phyloP scores from a whole-genome alignment of 2,797 vertebrate species.

The Clamator glandarius region DNA sequence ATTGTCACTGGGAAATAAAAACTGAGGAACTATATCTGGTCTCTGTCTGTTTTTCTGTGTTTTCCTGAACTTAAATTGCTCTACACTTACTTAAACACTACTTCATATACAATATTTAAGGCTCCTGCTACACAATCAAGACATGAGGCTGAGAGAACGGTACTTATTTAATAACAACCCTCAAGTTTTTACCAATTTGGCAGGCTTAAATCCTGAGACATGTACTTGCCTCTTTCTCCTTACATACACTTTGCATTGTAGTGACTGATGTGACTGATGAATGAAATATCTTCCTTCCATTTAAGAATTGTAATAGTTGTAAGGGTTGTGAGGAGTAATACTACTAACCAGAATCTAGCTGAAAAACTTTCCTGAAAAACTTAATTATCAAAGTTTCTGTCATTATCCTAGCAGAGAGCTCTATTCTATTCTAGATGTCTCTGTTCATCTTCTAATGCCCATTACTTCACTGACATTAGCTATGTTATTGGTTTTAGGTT shows the following conservation, averaged over 20 bases:
- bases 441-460: neutral
- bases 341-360: neutral
- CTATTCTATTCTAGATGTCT: neutral
- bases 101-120: neutral
- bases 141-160: neutral
- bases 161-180: neutral
- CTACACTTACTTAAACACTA: neutral
- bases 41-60: neutral
- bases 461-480: neutral
- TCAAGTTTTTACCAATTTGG: neutral
- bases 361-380: neutral
- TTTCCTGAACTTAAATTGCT: neutral
- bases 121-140: neutral
- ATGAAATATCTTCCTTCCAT: neutral
- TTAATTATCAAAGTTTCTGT: neutral
- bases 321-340: neutral
- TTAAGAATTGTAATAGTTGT: neutral
- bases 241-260: neutral
- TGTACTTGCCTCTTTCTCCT: neutral
- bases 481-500: conserved; percentile 75
- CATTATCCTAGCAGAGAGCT: neutral
- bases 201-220: neutral
- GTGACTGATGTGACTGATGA: neutral
- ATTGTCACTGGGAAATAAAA: neutral
- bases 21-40: neutral